A percentile compares a stretch with the other conserved stretches of the same genome.
Conservation (phyloP, 2,113 vertebrate species). For the Cyanoderma ruficeps region DNA sequence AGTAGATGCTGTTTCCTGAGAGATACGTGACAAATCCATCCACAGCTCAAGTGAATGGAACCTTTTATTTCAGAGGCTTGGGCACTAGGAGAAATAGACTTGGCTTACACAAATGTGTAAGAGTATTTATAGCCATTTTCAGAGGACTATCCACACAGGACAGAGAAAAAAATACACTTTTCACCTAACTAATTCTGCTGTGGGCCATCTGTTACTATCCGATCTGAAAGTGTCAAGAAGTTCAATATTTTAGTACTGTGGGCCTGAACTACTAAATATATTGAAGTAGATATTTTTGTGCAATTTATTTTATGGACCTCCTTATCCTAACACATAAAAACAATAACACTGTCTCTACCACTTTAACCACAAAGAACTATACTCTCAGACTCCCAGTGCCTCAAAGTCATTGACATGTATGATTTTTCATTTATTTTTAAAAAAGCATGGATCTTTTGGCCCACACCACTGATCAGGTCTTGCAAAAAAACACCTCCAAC, state of each 20-base stretch:
- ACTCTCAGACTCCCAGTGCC: background rate
- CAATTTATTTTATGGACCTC: background rate
- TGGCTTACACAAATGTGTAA: background rate
- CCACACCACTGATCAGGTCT: background rate
- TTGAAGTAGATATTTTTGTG: background rate
- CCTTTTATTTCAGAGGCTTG: background rate
- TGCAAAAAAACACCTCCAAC: background rate
- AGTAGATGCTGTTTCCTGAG: background rate
- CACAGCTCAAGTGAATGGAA: background rate
- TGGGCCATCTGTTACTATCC: background rate
- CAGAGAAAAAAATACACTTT: background rate
- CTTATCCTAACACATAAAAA: background rate
- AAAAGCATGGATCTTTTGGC: background rate
- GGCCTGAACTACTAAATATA: background rate
- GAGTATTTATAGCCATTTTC: background rate
- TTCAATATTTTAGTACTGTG: background rate
- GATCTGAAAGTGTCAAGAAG: background rate
- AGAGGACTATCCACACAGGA: background rate
- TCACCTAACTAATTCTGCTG: background rate
- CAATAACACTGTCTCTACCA: background rate
- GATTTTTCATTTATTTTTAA: background rate
- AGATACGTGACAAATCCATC: background rate
- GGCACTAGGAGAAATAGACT: background rate
- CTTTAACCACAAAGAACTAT: background rate
- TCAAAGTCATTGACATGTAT: background rate